Conservation (phyloP, 1,140 invertebrate species). For the Drosophila erecta region DNA sequence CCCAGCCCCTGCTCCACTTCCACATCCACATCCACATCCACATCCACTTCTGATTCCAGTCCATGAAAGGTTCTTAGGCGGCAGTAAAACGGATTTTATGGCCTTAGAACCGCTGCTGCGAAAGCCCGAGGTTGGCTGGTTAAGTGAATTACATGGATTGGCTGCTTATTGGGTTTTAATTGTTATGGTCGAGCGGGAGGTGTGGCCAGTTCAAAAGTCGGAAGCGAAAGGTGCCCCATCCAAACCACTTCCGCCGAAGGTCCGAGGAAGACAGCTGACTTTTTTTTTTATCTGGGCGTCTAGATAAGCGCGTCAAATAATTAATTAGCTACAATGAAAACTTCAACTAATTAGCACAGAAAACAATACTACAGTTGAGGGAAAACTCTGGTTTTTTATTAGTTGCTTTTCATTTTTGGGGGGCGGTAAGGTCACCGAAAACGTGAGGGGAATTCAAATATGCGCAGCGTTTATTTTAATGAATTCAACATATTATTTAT, state of each 20-base stretch:
- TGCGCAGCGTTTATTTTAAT: slow-evolving; percentile 66
- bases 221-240: slow-evolving; percentile 47
- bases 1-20: slow-evolving; percentile 20
- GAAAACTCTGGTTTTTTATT: slow-evolving; percentile 21
- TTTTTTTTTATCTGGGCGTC: slow-evolving; percentile 43
- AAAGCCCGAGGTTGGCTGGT: slow-evolving; percentile 27
- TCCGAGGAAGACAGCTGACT: slow-evolving; percentile 27
- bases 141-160: slow-evolving; percentile 80
- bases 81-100: slow-evolving; percentile 76
- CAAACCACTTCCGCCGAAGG: slow-evolving; percentile 50
- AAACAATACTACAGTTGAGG: slow-evolving; percentile 42
- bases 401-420: background rate
- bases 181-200: slow-evolving; percentile 45
- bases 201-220: slow-evolving; percentile 44
- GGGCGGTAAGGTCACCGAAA: slow-evolving; percentile 42
- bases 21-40: background rate
- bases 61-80: slow-evolving; percentile 67
- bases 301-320: slow-evolving; percentile 81
- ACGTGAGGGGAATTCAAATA: slow-evolving; percentile 63
- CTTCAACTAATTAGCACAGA: slow-evolving; percentile 77
- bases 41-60: background rate
- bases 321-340: slow-evolving; percentile 75
- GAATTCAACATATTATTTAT: slow-evolving; percentile 69
- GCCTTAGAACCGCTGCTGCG: slow-evolving; percentile 31
- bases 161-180: slow-evolving; percentile 79